Evolutionary conservation across 2,113 vertebrate genomes (phyloP).

Genomic region (Podarcis cretensis): DNA sequence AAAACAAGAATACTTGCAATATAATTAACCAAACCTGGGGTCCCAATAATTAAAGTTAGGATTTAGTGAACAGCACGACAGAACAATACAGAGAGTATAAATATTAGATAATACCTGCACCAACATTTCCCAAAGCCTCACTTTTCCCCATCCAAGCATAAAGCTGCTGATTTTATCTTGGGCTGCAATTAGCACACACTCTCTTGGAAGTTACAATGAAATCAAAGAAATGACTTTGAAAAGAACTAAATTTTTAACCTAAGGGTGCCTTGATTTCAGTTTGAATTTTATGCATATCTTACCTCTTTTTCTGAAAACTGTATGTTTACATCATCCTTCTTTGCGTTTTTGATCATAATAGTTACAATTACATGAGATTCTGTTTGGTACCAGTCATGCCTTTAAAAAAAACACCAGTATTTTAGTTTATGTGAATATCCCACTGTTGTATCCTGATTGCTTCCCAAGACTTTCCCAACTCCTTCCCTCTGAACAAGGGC

Average conservation of each 20-base stretch:
- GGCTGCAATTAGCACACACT: neutral
- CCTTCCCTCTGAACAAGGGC: neutral
- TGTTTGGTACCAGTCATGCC: slow-evolving; percentile 98
- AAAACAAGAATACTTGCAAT: neutral
- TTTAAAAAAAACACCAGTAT: slow-evolving; percentile 44
- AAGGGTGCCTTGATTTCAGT: neutral
- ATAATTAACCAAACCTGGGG: neutral
- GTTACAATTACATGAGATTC: slow-evolving; percentile 95
- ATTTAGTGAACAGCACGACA: neutral
- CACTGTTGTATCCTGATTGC: neutral
- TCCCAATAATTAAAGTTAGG: neutral
- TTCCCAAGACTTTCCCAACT: neutral
- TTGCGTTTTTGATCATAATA: slow-evolving; percentile 92
- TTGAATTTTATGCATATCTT: slow-evolving; percentile 39
- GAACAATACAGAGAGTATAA: neutral
- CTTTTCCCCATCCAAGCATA: neutral
- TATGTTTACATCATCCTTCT: slow-evolving; percentile 85
- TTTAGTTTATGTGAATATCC: neutral
- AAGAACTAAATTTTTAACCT: neutral
- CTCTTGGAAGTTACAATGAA: neutral
- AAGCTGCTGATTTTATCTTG: neutral
- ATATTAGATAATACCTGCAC: neutral
- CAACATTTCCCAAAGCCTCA: neutral
- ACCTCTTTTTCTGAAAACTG: slow-evolving; percentile 90
- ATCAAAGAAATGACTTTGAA: neutral